Evolutionary conservation across 2,113 vertebrate species (phyloP).

Genomic region (Dendropsophus ebraccatus): DNA sequence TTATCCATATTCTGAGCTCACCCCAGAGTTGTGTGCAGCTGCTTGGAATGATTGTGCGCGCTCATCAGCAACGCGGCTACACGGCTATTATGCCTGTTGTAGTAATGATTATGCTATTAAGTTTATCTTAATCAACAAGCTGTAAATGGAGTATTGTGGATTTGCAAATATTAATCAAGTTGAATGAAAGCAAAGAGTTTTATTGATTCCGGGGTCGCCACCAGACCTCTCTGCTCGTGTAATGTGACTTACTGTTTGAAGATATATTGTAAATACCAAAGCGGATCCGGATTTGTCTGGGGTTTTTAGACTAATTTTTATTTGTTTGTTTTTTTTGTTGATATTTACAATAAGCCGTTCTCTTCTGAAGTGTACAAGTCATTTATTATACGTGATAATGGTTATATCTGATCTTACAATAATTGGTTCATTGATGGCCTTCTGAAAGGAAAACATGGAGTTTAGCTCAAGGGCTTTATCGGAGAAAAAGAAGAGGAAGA

Average conservation of each 20-base stretch:
- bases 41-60: slow-evolving; percentile 21
- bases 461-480: background rate
- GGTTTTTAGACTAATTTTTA: background rate
- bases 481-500: background rate
- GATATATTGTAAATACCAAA: background rate
- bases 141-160: slow-evolving; percentile 45
- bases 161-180: slow-evolving; percentile 47
- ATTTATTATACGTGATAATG: background rate
- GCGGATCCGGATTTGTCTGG: background rate
- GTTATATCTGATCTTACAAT: background rate
- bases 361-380: background rate
- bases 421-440: background rate
- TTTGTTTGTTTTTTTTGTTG: background rate
- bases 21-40: background rate
- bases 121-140: slow-evolving; percentile 51
- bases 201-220: background rate
- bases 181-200: slow-evolving; percentile 17
- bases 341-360: background rate
- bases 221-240: slow-evolving; percentile 5
- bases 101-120: slow-evolving; percentile 48
- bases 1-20: background rate
- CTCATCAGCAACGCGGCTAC: background rate
- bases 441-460: background rate
- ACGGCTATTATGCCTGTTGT: slow-evolving; percentile 19
- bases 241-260: slow-evolving; percentile 12